Percentiles rank a stretch among this genome's conserved stretches.
Conservation (phyloP, 2,888 invertebrate species). For the Hirtodrosophila duncani region DNA sequence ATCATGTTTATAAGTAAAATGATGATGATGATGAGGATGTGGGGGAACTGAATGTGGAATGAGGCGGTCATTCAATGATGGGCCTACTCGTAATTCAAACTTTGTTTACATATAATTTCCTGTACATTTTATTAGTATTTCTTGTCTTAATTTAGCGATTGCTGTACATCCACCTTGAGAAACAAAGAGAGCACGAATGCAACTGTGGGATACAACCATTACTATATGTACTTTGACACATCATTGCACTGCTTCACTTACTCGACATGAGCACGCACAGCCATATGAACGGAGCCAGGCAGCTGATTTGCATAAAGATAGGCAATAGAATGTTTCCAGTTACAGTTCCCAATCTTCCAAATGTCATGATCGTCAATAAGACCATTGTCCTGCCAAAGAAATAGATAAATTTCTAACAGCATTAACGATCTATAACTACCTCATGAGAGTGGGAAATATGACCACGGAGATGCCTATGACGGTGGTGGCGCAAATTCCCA, state of each 20-base stretch:
- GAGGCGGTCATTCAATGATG: too few relatives aligned
- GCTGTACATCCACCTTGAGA: slow-evolving; percentile 40
- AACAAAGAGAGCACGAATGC: slow-evolving; percentile 57
- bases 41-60: too few relatives aligned
- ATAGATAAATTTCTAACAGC: not conserved
- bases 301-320: slow-evolving; percentile 82
- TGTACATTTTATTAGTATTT: not conserved
- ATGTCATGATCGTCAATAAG: slow-evolving; percentile 84
- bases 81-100: too few relatives aligned
- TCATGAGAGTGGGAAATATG: slow-evolving; percentile 73
- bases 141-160: slow-evolving; percentile 25
- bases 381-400: slow-evolving; percentile 83
- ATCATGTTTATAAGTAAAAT: too few relatives aligned
- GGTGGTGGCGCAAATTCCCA: slow-evolving; percentile 65
- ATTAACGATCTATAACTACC: slow-evolving; percentile 37
- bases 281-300: slow-evolving; percentile 84
- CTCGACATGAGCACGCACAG: slow-evolving; percentile 82
- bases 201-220: slow-evolving; percentile 18
- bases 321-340: slow-evolving; percentile 85
- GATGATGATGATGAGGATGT: slow-evolving; percentile 5
- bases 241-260: too few relatives aligned
- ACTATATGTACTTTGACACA: not conserved
- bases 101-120: too few relatives aligned
- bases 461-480: slow-evolving; percentile 63
- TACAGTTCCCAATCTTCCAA: slow-evolving; percentile 85